phyloP scores from a whole-genome alignment of 2,113 vertebrate genomes.

The Artemisiospiza belli region DNA sequence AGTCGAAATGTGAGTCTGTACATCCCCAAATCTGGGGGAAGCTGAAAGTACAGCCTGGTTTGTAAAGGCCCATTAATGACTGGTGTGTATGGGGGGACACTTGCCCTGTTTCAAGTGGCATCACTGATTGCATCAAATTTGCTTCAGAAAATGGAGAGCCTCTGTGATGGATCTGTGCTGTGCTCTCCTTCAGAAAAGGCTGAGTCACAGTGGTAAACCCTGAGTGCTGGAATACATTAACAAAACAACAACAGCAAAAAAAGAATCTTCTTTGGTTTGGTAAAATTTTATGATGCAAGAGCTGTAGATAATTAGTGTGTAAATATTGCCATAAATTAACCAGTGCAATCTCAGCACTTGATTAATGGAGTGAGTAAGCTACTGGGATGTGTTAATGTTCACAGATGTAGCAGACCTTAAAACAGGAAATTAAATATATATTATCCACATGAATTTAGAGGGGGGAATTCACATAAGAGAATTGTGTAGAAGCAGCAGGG shows the following conservation, averaged over 20 bases:
- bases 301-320: not conserved
- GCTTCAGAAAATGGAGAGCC: not conserved
- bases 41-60: not conserved
- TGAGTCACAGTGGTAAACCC: not conserved
- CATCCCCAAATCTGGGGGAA: not conserved
- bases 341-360: not conserved
- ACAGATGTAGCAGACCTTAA: not conserved
- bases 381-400: not conserved
- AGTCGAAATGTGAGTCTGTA: not conserved
- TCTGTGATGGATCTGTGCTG: not conserved
- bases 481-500: not conserved
- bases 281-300: not conserved
- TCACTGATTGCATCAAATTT: not conserved
- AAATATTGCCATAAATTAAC: constrained; percentile 46
- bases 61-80: not conserved
- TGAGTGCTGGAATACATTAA: not conserved
- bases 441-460: not conserved
- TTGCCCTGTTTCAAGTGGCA: not conserved
- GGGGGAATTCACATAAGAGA: not conserved
- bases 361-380: constrained; percentile 21
- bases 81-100: accelerated
- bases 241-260: not conserved
- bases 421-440: not conserved
- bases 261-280: not conserved
- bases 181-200: not conserved